Base-by-base conservation (phyloP, 64 coral and sea anemone genomes). In the Dendrophyllia cribrosa region DNA sequence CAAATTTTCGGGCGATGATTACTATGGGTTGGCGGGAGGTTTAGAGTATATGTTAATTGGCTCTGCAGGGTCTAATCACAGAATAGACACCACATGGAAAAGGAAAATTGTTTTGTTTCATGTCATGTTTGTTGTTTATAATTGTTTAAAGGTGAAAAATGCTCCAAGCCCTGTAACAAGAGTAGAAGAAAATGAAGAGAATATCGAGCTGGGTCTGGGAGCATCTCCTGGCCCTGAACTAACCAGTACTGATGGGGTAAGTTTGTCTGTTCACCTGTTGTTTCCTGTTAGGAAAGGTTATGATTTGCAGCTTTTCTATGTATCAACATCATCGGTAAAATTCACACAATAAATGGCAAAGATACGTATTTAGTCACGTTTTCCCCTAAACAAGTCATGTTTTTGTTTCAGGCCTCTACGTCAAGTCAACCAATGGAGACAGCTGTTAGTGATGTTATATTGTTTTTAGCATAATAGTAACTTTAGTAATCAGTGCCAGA, bases 181-280 rank as follows among this genome's bases (percentile, higher is more conserved):
- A 66, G 46, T 24, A 12, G 9, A 34, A 34, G 34, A 84, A 51
- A 84, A 84, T 19, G 80, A 49, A 67, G 80, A 23, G 11, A 67
- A 66, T 67, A 67, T 23, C 8, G 34, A 84, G 2, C 45, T 4
- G 7, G 60, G 13, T 14, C 4, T 56, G 10, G 34, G 34, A 34
- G 62, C 34, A 12, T 22, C 19, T 68, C 12, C 44, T 20, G 11
- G 5, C 3, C 19, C 80, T 12, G 59, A 84, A 23, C 9, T 20
- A 2, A n/a, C 62, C 80, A 68, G 43, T 12, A 51, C 80, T n/a
- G 44, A n/a, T 20, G 80, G 62, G 63, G 80, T 84, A 63, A 49
- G 61, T 68, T n/a, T 65, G 60, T 17, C 12, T 67, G 4, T 67
- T 51, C 4, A 20, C 11, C 5, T 80, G 5, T 10, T 46, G 63